Evolutionary conservation across 2,113 vertebrate genomes (phyloP), one percentile per base, ranked within the genome.

Genomic region (Bettongia penicillata): DNA sequence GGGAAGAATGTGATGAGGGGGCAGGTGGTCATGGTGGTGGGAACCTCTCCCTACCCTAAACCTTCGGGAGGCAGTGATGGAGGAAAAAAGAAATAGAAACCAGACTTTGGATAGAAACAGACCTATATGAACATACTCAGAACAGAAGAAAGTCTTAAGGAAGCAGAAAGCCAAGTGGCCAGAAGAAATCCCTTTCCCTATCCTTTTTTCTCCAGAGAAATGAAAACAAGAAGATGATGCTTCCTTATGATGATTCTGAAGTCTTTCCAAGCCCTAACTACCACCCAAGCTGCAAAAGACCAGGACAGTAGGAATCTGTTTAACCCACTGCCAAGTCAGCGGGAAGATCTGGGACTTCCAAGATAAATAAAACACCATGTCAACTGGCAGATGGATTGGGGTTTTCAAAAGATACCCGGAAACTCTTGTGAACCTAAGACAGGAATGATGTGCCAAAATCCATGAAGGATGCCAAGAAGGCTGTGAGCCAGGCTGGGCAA

Each of bases 381-480:
- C 93, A 95, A 53, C 50, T 92, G 93, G 28, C 57, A 53, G 47
- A 96, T 93, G 68, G 95, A 95, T 91, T 91, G 96, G 50, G 24
- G 92, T 77, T 95, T 94, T 94, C 90, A 94, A 49, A 48, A 5
- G 77, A 94, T 93, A 97, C 96, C 91, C 91, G 28, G 47, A 97
- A 94, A 61, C 92, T 89, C 96, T 90, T 84, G 43, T 92, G 61
- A 96, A 77, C 53, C 93, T 96, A 97, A 84, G 68, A 84, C 90
- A 97, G 91, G 94, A 91, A 52, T 2, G 57, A 48, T 95, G 55
- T 51, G 52, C 91, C 90, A 94, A 95, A 57, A 8, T 53, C 89
- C 91, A 94, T n/a, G 95, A 91, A 93, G 97, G 94, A 97, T 93
- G 93, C 53, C 91, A 97, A 96, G 90, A 95, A 96, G 93, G 52